Evolutionary conservation across 2,888 invertebrate genomes (phyloP).

Genomic region (Campoletis raptor): DNA sequence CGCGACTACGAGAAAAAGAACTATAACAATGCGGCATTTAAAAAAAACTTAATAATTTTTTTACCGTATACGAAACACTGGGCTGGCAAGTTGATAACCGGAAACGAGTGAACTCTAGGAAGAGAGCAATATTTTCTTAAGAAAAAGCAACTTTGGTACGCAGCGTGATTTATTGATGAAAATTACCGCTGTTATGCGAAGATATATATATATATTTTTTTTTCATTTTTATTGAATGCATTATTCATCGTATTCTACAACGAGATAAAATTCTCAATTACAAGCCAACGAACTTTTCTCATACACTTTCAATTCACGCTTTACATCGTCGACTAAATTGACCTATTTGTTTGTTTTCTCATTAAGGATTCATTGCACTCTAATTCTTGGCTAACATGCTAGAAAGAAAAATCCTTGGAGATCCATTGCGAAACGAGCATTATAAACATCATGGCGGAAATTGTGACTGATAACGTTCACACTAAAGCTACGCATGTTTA

Average conservation of each 20-base stretch:
- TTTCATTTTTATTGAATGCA: background rate
- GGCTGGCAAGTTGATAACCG: conserved; percentile 13
- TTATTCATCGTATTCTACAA: background rate
- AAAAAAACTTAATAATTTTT: conserved; percentile 37
- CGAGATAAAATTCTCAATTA: background rate
- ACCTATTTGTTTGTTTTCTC: background rate
- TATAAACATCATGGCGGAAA: conserved; percentile 22
- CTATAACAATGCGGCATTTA: conserved; percentile 19
- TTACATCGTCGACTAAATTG: background rate
- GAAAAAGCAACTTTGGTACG: background rate
- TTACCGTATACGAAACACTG: background rate
- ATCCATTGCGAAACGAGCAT: background rate
- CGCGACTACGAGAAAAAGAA: conserved; percentile 20
- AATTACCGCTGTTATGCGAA: background rate
- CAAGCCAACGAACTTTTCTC: background rate
- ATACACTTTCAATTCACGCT: background rate
- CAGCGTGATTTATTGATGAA: background rate
- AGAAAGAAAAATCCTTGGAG: background rate
- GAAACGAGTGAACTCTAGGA: conserved; percentile 14
- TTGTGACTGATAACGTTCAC: conserved; percentile 35
- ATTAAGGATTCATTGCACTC: background rate
- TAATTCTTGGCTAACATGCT: background rate
- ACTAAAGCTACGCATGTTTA: conserved; percentile 65
- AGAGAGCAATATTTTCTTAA: conserved; percentile 11
- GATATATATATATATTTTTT: background rate